Base-by-base conservation (phyloP, 2,113 vertebrate genomes). In the Microcebus griseorufus region DNA sequence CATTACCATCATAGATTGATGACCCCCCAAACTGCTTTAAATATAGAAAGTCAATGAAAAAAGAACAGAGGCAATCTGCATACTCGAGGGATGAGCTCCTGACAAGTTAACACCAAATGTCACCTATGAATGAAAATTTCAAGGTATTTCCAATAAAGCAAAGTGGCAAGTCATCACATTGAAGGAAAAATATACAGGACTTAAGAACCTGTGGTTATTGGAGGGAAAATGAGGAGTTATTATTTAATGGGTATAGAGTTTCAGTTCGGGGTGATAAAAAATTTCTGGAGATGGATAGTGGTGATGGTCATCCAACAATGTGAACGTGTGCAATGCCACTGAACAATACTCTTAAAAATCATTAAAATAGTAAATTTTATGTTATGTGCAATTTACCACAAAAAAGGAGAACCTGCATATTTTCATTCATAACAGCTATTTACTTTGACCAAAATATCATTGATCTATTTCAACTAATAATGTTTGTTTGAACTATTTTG, bases 101-200 rank as follows among this genome's bases (percentile, higher is more conserved):
- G 37, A 29, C 7, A 87, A 88, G 69, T 78, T 27, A 91, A 94
- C n/a, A 83, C 25, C 70, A 97, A 95, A n/a, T 25, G 1, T 79
- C 62, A 95, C 9, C 25, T 84, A 91, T 17, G 10, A 90, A 72
- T n/a, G 51, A 93, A 65, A 29, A 80, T 58, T 72, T 73, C 20
- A 80, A 64, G 20, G 45, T 80, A 64, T 39, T 88, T 84, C 17
- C 34, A 72, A 93, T 9, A 55, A 27, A 94, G 92, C 39, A 82
- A 87, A 95, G 12, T 20, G 20, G n/a, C 67, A 91, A 76, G 72
- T 25, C 51, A 84, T 84, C 78, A 84, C 29, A 88, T 17, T 94
- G 73, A 60, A 96, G 34, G 45, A 83, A 0, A 91, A 12, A 69
- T 65, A 91, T 11, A 4, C 55, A 79, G 37, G 94, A 88, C 22